These are phyloP conservation scores for Drosophila atripex DNA, from an alignment of 2,888 invertebrate genomes.

Conservation along the genomic window DNA sequence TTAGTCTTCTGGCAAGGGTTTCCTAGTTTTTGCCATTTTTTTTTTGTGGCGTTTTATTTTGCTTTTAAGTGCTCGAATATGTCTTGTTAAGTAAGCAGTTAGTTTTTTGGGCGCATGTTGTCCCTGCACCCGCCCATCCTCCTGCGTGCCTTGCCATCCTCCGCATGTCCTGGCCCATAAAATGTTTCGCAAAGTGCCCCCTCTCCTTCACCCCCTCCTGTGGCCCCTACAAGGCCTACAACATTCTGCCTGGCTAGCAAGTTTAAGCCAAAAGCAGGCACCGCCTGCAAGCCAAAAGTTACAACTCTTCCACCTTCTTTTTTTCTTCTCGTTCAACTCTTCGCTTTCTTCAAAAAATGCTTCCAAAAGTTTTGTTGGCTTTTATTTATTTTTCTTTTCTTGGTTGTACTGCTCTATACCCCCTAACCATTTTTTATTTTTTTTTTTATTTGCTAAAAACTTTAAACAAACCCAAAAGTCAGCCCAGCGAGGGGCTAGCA, in stretches of 20 bases:
- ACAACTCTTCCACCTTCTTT: conserved; percentile 45
- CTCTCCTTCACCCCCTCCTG: not conserved
- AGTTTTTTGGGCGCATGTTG: conserved; percentile 69
- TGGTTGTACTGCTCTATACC: conserved; percentile 8
- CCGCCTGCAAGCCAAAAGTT: conserved; percentile 62
- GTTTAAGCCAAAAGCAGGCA: conserved; percentile 33
- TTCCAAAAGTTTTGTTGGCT: conserved; percentile 56
- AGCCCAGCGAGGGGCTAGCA: conserved; percentile 6
- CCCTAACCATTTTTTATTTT: conserved; percentile 58
- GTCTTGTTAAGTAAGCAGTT: conserved; percentile 78
- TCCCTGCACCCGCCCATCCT: conserved; percentile 13
- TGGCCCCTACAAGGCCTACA: conserved; percentile 23
- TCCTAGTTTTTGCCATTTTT: not conserved
- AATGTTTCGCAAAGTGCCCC: conserved; percentile 48
- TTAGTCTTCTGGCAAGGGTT: not conserved
- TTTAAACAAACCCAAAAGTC: conserved; percentile 62
- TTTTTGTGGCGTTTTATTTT: conserved; percentile 61
- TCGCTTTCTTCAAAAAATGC: conserved; percentile 17
- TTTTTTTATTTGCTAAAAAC: conserved; percentile 43
- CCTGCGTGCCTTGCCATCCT: not conserved
- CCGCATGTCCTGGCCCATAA: not conserved
- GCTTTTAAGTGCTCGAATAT: conserved; percentile 79
- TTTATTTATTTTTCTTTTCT: conserved; percentile 63
- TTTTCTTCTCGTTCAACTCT: conserved; percentile 11
- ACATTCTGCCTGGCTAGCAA: conserved; percentile 41